Conservation (phyloP, 2,888 invertebrate species). For the Vesta saturnalis region DNA sequence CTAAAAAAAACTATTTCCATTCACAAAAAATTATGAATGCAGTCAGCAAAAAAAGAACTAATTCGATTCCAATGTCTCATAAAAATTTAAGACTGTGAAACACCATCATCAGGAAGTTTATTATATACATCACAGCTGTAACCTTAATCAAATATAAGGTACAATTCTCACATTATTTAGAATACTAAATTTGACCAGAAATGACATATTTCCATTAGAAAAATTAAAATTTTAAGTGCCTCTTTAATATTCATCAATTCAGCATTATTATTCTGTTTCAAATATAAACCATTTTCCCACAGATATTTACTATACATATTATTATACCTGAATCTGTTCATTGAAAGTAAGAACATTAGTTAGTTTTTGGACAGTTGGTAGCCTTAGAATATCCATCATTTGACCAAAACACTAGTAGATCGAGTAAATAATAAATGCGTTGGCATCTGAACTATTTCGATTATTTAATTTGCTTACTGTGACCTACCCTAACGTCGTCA, state of each 20-base stretch:
- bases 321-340: slow-evolving; percentile 48
- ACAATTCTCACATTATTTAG: neutral
- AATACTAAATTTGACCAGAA: neutral
- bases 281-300: slow-evolving; percentile 45
- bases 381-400: slow-evolving; percentile 57
- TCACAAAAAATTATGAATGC: too few species aligned
- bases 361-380: slow-evolving; percentile 58
- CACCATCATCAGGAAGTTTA: too few species aligned
- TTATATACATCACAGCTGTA: neutral
- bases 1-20: too few species aligned
- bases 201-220: slow-evolving; percentile 6
- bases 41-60: too few species aligned
- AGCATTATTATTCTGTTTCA: neutral
- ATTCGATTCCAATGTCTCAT: too few species aligned
- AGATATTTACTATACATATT: slow-evolving; percentile 1
- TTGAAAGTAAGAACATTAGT: slow-evolving; percentile 55
- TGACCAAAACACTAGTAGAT: slow-evolving; percentile 58
- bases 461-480: slow-evolving; percentile 47
- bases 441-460: slow-evolving; percentile 31
- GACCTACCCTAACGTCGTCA: slow-evolving; percentile 59
- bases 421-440: slow-evolving; percentile 36
- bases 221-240: slow-evolving; percentile 13
- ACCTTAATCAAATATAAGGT: neutral
- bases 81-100: too few species aligned
- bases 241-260: slow-evolving; percentile 23